Percentiles rank a stretch among this genome's conserved stretches.
These are phyloP conservation scores for Grammomys surdaster DNA, from an alignment of 2,113 vertebrate genomes.

Conservation along the genomic window DNA sequence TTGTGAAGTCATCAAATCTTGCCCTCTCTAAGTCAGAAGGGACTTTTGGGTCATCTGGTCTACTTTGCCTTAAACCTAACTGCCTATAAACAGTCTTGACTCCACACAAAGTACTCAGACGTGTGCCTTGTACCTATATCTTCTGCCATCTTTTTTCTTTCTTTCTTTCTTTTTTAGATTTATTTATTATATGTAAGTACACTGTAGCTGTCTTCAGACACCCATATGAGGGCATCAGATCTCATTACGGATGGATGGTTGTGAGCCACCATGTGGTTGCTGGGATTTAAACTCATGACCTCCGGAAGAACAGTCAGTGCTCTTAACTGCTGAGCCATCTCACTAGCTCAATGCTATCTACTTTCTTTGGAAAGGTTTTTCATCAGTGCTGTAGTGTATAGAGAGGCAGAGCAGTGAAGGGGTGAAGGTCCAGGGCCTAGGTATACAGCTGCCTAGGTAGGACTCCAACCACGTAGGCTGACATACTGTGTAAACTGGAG, in stretches of 20 bases:
- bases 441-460: not conserved
- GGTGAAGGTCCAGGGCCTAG: not conserved
- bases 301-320: too few species aligned
- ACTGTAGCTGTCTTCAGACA: too few species aligned
- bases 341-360: not conserved
- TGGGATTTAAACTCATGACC: too few species aligned
- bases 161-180: too few species aligned
- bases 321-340: too few species aligned
- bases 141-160: not conserved
- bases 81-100: not conserved
- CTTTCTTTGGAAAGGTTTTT: constrained; percentile 38
- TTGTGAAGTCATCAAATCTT: not conserved
- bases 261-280: too few species aligned
- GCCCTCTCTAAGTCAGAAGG: not conserved
- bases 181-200: too few species aligned
- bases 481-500: not conserved
- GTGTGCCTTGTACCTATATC: not conserved
- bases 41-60: not conserved
- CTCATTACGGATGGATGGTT: too few species aligned
- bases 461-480: not conserved
- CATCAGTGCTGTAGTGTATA: not conserved
- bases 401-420: not conserved
- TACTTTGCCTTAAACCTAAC: not conserved
- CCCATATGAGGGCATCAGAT: too few species aligned
- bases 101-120: not conserved